A percentile compares a stretch with the other conserved stretches of the same genome.
Conservation (phyloP, 2,797 vertebrate genomes). For the Tenualosa thibaudeaui region DNA sequence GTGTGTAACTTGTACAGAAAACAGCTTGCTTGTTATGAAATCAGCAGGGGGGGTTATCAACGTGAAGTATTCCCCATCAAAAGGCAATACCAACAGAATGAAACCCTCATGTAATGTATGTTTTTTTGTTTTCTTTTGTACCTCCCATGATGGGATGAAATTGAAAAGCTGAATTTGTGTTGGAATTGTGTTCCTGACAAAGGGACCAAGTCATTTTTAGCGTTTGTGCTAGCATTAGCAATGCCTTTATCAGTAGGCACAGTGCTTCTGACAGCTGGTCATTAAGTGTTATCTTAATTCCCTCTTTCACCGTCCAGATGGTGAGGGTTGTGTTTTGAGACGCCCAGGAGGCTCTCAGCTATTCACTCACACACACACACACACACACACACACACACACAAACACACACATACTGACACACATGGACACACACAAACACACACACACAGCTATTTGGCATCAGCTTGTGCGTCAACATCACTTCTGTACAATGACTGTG, state of each 20-base stretch:
- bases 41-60: neutral
- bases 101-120: neutral
- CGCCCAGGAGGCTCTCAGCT: constrained; percentile 18
- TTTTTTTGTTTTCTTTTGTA: too few relatives aligned
- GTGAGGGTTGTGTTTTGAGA: constrained; percentile 24
- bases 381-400: constrained; percentile 9
- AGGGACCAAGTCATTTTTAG: neutral
- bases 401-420: neutral
- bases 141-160: neutral
- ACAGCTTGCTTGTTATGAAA: neutral
- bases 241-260: neutral
- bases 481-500: neutral
- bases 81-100: neutral
- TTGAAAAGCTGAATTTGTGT: neutral
- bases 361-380: constrained; percentile 2
- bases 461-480: neutral
- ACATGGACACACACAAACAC: neutral
- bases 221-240: neutral
- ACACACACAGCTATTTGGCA: constrained; percentile 13
- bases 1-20: neutral
- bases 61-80: neutral
- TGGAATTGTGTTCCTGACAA: neutral
- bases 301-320: constrained; percentile 33
- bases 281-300: constrained; percentile 26
- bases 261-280: neutral